Base-by-base conservation (phyloP, 2,888 invertebrate species). In the Callyntrura guangdongensis region DNA sequence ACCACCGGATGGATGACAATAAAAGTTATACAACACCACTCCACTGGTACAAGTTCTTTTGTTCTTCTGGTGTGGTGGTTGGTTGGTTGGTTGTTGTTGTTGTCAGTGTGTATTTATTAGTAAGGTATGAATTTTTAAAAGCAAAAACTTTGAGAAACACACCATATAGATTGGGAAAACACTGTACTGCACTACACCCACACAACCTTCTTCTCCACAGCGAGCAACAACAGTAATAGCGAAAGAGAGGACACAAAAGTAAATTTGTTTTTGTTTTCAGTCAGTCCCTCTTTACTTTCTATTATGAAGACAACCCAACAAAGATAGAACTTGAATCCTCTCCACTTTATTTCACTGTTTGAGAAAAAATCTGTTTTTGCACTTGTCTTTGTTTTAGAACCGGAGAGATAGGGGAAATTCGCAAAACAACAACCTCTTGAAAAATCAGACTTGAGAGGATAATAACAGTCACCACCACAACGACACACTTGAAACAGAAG, bases 51-150 rank as follows among this genome's bases (percentile, higher is more conserved):
- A 20, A 14, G 27, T 56, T n/a, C 22, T 25, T 14, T 67, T 67
- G 14, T 67, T 22, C 17, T 67, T 25, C 5, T 12, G 5, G 17
- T 67, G 67, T 74, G 17, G 17, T 56, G 2, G 36, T 36, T 12
- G 5, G 17, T 67, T 4, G 6, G 17, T 1, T 56, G 2, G 36
- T 36, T 69, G n/a, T 59, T 53, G 27, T 6, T 36, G 25, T 27
- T n/a, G 47, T 77, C 56, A 47, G 47, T 74, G 53, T 1, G 36
- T 53, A 74, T 11, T 20, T 17, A 6, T 49, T 12, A 47, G 36
- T 45, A 61, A 61, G 36, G 84, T 84, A 84, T 84, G 84, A 84
- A 84, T 84, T 84, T 84, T 83, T 83, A 12, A 47, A 22, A 45
- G 17, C 25, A 36, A 83, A 77, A 77, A 77, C 53, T 77, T 77